A percentile compares a stretch with the other conserved stretches of the same genome.
Evolutionary conservation across 2,113 vertebrate genomes (phyloP).

Genomic region (Condylura cristata): DNA sequence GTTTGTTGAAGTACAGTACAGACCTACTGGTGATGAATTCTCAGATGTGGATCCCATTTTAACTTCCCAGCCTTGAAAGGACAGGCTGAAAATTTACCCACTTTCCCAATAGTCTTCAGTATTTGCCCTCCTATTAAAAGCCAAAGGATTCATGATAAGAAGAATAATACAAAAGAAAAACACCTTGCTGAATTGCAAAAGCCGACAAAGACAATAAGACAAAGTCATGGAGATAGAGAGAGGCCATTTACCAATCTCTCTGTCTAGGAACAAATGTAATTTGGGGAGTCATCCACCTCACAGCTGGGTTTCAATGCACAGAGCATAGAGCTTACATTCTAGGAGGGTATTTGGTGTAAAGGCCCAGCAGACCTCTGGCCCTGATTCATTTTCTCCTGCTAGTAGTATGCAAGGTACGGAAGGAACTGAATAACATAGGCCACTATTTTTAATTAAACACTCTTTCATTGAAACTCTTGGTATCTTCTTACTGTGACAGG

Average conservation of each 20-base stretch:
- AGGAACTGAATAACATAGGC: background rate
- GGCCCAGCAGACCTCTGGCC: background rate
- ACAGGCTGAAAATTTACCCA: background rate
- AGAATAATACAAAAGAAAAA: slow-evolving; percentile 37
- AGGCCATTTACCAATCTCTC: slow-evolving; percentile 35
- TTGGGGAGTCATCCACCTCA: background rate
- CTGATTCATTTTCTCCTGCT: background rate
- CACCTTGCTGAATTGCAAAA: slow-evolving; percentile 28
- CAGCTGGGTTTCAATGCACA: background rate
- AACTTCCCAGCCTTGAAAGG: slow-evolving; percentile 50
- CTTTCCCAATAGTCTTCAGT: background rate
- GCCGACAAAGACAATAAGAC: background rate
- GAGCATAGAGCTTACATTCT: background rate
- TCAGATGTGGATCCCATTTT: background rate
- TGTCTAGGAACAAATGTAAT: background rate
- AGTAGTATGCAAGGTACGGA: background rate
- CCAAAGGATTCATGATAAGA: slow-evolving; percentile 15
- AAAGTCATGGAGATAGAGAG: background rate
- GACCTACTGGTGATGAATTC: background rate
- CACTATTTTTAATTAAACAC: background rate
- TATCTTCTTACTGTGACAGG: background rate
- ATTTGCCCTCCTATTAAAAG: slow-evolving; percentile 6
- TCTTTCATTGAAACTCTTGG: slow-evolving; percentile 1
- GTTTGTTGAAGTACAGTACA: background rate
- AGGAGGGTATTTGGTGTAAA: background rate